phyloP scores from a whole-genome alignment of 2,888 invertebrate genomes.

The Gortyna flavago region DNA sequence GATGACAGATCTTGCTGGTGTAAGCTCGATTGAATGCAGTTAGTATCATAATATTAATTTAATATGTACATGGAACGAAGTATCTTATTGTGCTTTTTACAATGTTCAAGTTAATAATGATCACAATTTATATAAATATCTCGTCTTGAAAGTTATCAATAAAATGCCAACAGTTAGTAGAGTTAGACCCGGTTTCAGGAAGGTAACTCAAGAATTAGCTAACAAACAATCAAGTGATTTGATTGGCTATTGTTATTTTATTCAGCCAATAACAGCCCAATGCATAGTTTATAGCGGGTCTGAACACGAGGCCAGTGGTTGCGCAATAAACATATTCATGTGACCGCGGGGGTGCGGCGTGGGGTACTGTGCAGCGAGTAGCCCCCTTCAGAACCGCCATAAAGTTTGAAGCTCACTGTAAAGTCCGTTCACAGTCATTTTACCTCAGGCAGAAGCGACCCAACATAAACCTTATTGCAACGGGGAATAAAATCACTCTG shows the following conservation, averaged over 20 bases:
- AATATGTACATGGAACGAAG: slow-evolving; percentile 63
- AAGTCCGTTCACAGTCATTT: too few relatives aligned
- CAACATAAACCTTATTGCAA: too few relatives aligned
- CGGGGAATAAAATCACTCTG: too few relatives aligned
- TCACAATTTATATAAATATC: slow-evolving; percentile 45
- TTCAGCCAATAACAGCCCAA: background rate
- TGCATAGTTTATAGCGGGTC: background rate
- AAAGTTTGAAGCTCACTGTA: background rate
- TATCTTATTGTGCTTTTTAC: slow-evolving; percentile 62
- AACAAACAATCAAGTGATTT: background rate
- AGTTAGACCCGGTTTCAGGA: slow-evolving; percentile 36
- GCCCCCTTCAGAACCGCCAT: background rate
- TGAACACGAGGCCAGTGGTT: background rate
- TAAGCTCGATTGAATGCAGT: slow-evolving; percentile 64
- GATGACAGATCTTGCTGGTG: slow-evolving; percentile 74
- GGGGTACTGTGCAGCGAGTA: background rate
- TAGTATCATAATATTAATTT: slow-evolving; percentile 55
- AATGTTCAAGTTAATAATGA: slow-evolving; percentile 46
- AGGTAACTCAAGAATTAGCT: background rate
- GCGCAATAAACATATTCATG: background rate
- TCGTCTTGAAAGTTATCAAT: slow-evolving; percentile 42
- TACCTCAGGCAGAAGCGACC: background rate
- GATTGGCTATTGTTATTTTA: background rate
- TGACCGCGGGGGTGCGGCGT: background rate
- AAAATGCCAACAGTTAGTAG: slow-evolving; percentile 55